Conservation (phyloP, 37 sponge, comb jelly and placozoan genomes). For the Diacarnus erythraeanus region DNA sequence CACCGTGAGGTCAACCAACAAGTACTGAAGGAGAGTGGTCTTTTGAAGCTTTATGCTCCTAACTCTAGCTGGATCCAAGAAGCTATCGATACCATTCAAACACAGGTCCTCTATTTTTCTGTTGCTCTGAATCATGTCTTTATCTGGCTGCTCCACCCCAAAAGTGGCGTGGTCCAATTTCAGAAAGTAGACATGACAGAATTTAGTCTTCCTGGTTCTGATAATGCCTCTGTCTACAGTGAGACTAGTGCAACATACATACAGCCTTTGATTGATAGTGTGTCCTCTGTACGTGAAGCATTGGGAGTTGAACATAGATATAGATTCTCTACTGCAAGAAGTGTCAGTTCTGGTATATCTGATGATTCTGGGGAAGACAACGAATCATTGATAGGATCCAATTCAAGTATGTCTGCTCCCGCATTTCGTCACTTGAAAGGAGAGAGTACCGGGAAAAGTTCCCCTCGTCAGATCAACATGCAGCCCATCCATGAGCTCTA, state of each 20-base stretch:
- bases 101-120: constrained; percentile 81
- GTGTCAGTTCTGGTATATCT: constrained; percentile 55
- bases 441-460: constrained; percentile 12
- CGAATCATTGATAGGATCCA: constrained; percentile 40
- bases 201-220: constrained; percentile 39
- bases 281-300: constrained; percentile 60
- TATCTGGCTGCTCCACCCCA: constrained; percentile 86
- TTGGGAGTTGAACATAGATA: constrained; percentile 72
- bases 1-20: constrained; percentile 60
- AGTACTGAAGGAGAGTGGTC: constrained; percentile 52
- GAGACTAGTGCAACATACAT: constrained; percentile 60
- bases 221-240: constrained; percentile 71
- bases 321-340: constrained; percentile 33
- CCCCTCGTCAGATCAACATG: constrained; percentile 51
- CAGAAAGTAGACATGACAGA: constrained; percentile 79
- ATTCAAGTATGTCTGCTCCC: constrained; percentile 19
- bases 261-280: constrained; percentile 64
- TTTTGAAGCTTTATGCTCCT: constrained; percentile 61
- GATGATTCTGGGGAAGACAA: constrained; percentile 67
- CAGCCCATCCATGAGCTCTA: constrained; percentile 84
- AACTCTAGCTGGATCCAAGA: constrained; percentile 64
- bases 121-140: constrained; percentile 84
- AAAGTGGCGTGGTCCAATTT: constrained; percentile 88
- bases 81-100: constrained; percentile 41
- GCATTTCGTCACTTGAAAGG: not conserved